phyloP scores from a whole-genome alignment of 2,113 vertebrate species.

The Aegypius monachus region DNA sequence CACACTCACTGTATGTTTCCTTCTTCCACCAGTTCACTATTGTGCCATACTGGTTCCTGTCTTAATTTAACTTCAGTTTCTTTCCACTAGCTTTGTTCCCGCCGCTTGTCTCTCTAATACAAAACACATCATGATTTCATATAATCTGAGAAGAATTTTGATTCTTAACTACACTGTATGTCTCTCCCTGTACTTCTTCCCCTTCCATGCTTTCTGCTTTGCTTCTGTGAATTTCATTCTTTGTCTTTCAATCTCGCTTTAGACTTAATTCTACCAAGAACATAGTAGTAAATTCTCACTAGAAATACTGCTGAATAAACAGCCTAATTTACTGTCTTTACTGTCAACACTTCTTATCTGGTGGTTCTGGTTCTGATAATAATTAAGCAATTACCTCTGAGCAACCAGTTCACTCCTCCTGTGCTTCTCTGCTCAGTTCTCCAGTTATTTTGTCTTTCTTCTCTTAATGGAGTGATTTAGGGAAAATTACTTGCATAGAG shows the following conservation, averaged over 20 bases:
- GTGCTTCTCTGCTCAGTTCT: neutral
- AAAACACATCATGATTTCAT: neutral
- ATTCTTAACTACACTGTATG: neutral
- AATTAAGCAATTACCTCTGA: slow-evolving; percentile 31
- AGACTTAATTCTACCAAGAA: neutral
- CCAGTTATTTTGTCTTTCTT: slow-evolving; percentile 2
- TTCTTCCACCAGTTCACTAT: neutral
- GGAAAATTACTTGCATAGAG: neutral
- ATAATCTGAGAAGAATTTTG: neutral
- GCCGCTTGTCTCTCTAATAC: neutral
- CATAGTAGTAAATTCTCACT: neutral
- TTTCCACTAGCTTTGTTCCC: neutral
- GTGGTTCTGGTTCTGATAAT: slow-evolving; percentile 16
- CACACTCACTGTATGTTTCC: neutral
- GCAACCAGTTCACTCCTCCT: neutral
- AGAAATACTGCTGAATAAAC: slow-evolving; percentile 3
- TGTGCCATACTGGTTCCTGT: neutral
- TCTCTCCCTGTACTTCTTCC: neutral
- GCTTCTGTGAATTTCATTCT: neutral
- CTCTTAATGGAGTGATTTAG: slow-evolving; percentile 9
- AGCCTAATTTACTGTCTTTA: neutral
- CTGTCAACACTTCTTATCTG: neutral
- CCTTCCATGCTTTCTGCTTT: neutral
- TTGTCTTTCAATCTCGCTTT: neutral
- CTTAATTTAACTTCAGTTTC: neutral